Evolutionary conservation across 2,888 invertebrate genomes (phyloP).

Genomic region (Mechanitis mazaeus): DNA sequence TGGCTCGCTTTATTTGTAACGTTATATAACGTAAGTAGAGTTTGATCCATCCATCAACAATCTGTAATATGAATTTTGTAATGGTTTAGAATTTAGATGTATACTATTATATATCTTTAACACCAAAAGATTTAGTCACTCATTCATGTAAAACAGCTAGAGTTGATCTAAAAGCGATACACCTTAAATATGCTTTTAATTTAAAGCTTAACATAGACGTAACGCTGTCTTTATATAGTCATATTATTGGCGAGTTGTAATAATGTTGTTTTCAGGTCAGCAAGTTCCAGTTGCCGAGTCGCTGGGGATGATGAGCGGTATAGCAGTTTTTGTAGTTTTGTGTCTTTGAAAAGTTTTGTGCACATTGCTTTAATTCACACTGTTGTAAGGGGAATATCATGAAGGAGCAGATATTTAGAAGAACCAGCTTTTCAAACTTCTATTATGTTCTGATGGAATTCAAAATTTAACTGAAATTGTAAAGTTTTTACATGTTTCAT

Average conservation of each 20-base stretch:
- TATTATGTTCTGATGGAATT: constrained; percentile 14
- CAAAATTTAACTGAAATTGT: constrained; percentile 21
- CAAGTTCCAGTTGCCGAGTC: constrained; percentile 72
- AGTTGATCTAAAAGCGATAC: no score
- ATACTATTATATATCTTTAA: no score
- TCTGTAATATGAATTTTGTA: no score
- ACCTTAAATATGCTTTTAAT: no score
- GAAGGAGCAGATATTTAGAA: background rate
- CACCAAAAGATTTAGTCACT: no score
- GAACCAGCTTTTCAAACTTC: no score
- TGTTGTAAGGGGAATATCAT: background rate
- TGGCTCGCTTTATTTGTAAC: no score
- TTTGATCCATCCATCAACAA: no score
- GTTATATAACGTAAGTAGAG: no score
- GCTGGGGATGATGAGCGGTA: constrained; percentile 71
- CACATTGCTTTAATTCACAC: constrained; percentile 5
- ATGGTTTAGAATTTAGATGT: no score
- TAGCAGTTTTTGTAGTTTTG: constrained; percentile 35
- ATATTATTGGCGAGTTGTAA: constrained; percentile 9
- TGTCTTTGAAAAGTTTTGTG: constrained; percentile 43
- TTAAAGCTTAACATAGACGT: background rate
- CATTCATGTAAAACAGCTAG: no score
- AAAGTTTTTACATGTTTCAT: no score
- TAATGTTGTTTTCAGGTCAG: constrained; percentile 59
- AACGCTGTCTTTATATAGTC: background rate